Percentiles rank a stretch among this genome's conserved stretches.
These are phyloP conservation scores for Standfussiana lucernea DNA, from an alignment of 2,888 invertebrate genomes.

Conservation along the genomic window DNA sequence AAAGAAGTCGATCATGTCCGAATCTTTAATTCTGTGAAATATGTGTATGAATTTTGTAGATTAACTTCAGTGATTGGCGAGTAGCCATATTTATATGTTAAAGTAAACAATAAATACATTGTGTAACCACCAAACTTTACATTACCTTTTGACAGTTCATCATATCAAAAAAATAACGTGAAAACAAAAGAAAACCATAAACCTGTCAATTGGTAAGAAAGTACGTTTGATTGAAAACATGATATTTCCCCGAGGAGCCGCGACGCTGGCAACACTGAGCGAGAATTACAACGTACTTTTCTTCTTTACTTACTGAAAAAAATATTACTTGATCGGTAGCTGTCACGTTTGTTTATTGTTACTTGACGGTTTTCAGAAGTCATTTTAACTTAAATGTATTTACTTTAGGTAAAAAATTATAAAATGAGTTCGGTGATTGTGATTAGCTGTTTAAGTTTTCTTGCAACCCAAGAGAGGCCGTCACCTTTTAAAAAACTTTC, in stretches of 20 bases:
- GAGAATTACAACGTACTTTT: conserved; percentile 55
- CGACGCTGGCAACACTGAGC: conserved; percentile 34
- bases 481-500: background rate
- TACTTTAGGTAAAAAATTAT: conserved; percentile 13
- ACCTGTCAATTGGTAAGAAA: conserved; percentile 58
- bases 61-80: too few relatives aligned
- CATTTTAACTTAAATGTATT: conserved; percentile 22
- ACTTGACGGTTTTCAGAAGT: background rate
- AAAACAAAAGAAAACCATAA: conserved; percentile 43
- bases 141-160: conserved; percentile 4
- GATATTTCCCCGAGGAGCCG: conserved; percentile 61
- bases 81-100: too few relatives aligned
- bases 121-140: background rate
- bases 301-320: conserved; percentile 1
- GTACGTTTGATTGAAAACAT: conserved; percentile 43
- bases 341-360: conserved; percentile 31
- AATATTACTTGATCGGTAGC: conserved; percentile 56
- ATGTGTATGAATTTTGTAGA: too few relatives aligned
- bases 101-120: too few relatives aligned
- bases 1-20: too few relatives aligned
- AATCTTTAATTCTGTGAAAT: too few relatives aligned
- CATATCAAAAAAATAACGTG: conserved; percentile 16
- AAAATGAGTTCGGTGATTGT: background rate
- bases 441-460: conserved; percentile 14
- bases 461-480: background rate